Evolutionary conservation across 2,888 invertebrate species (phyloP).

Genomic region (Escarpia spicata): DNA sequence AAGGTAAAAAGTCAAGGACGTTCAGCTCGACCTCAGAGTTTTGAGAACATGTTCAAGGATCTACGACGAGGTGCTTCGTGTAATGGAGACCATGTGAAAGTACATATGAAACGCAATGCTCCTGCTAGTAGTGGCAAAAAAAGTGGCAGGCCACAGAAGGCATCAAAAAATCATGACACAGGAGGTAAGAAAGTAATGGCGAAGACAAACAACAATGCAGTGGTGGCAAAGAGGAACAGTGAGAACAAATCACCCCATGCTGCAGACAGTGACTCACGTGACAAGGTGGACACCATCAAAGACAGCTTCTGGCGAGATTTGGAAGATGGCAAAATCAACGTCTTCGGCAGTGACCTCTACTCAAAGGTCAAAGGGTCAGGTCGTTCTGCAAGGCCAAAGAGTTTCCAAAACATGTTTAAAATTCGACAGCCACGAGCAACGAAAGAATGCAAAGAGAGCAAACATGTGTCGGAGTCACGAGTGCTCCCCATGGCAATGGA

Average conservation of each 20-base stretch:
- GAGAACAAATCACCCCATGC: not conserved
- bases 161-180: not conserved
- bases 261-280: constrained; percentile 23
- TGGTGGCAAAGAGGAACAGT: not conserved
- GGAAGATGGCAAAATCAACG: constrained; percentile 58
- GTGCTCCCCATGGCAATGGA: not conserved
- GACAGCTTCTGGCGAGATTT: constrained; percentile 63
- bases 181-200: not conserved
- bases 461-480: not conserved
- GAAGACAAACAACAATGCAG: not conserved
- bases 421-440: not conserved
- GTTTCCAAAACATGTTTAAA: not conserved
- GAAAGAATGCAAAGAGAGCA: not conserved
- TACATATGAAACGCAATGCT: not conserved
- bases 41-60: constrained; percentile 4
- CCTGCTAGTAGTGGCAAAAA: not conserved
- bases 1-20: not conserved
- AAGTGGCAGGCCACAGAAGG: not conserved
- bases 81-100: not conserved
- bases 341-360: constrained; percentile 62
- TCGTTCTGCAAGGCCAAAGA: constrained; percentile 45
- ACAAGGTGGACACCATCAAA: constrained; percentile 46
- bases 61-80: not conserved
- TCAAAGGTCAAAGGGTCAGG: constrained; percentile 59
- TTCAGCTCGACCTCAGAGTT: not conserved